Evolutionary conservation across 2,888 invertebrate species (phyloP).

Genomic region (Cantharis nigra): DNA sequence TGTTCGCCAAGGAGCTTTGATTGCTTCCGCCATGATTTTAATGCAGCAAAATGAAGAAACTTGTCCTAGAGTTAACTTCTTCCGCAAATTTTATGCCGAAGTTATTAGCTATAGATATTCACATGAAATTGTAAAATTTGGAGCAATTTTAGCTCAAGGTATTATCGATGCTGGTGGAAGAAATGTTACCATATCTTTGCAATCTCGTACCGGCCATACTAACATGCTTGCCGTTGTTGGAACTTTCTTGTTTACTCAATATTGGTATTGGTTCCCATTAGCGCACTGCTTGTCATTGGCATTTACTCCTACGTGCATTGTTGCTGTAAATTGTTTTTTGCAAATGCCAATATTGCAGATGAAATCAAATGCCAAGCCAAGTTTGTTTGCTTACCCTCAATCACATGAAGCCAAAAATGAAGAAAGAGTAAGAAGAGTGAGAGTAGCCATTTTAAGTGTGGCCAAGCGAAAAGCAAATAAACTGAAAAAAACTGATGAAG

Average conservation of each 20-base stretch:
- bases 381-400: slow-evolving; percentile 94
- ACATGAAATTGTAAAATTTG: slow-evolving; percentile 99
- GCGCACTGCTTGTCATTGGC: slow-evolving; percentile 94
- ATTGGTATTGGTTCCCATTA: slow-evolving; percentile 99
- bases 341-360: slow-evolving; percentile 92
- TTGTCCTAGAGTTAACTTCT: slow-evolving; percentile 93
- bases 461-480: slow-evolving; percentile 15
- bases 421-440: slow-evolving; percentile 51
- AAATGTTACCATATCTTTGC: slow-evolving; percentile 93
- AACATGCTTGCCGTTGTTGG: slow-evolving; percentile 97
- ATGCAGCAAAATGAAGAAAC: slow-evolving; percentile 97
- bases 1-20: slow-evolving; percentile 95
- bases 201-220: slow-evolving; percentile 95
- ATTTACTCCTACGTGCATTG: slow-evolving; percentile 94
- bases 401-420: slow-evolving; percentile 80
- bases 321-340: slow-evolving; percentile 91
- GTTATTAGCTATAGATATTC: slow-evolving; percentile 98
- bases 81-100: slow-evolving; percentile 92
- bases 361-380: slow-evolving; percentile 91
- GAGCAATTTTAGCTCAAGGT: slow-evolving; percentile 92
- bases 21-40: slow-evolving; percentile 96
- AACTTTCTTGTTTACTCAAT: slow-evolving; percentile 95
- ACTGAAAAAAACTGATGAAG: slow-evolving; percentile 16
- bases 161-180: slow-evolving; percentile 88
- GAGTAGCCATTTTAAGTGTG: slow-evolving; percentile 44